phyloP scores from a whole-genome alignment of 2,888 invertebrate species.

The Netelia inedita region DNA sequence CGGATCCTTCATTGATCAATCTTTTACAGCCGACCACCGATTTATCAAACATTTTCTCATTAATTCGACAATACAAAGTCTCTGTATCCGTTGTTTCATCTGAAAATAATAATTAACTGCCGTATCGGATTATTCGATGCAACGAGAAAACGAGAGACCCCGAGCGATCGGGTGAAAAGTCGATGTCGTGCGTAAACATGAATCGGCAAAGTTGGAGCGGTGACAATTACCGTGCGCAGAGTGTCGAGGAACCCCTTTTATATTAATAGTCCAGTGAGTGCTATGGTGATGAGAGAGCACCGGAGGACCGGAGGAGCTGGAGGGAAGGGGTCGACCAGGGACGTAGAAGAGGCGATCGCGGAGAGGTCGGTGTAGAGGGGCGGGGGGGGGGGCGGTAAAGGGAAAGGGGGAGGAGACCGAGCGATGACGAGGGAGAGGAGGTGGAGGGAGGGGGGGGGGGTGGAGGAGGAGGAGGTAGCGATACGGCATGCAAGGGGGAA shows the following conservation, averaged over 20 bases:
- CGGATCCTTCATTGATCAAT: no score
- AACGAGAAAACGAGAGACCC: slow-evolving; percentile 35
- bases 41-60: no score
- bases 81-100: no score
- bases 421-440: slow-evolving; percentile 45
- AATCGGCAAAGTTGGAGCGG: slow-evolving; percentile 80
- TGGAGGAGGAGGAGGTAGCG: slow-evolving; percentile 55
- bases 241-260: slow-evolving; percentile 84
- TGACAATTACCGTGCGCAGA: slow-evolving; percentile 82
- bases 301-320: slow-evolving; percentile 62
- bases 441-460: slow-evolving; percentile 60
- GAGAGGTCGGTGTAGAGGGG: slow-evolving; percentile 56
- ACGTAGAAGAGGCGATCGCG: slow-evolving; percentile 58
- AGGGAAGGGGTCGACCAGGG: slow-evolving; percentile 58
- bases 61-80: no score
- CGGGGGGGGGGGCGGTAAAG: slow-evolving; percentile 67
- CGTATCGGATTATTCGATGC: not conserved
- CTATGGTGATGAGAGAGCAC: slow-evolving; percentile 79
- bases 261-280: slow-evolving; percentile 84
- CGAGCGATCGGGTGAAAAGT: slow-evolving; percentile 62
- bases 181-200: slow-evolving; percentile 72
- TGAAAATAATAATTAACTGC: no score
- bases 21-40: no score
- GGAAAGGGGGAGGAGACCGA: slow-evolving; percentile 62
- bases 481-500: slow-evolving; percentile 65